Conservation (phyloP, 2,888 invertebrate species). For the Euplexia lucipara region DNA sequence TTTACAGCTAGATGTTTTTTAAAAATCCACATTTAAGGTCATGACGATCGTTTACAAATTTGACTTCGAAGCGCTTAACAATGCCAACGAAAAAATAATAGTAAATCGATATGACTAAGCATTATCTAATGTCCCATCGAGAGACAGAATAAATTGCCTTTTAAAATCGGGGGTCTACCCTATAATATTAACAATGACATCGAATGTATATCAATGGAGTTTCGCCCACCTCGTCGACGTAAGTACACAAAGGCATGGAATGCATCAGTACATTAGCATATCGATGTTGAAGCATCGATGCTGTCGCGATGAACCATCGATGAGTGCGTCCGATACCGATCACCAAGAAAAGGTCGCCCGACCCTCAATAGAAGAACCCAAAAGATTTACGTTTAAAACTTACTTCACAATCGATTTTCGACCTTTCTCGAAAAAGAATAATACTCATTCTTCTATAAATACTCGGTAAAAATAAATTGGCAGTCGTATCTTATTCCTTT, state of each 20-base stretch:
- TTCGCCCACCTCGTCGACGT: constrained; percentile 90
- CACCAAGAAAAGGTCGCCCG: constrained; percentile 83
- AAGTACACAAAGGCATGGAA: constrained; percentile 87
- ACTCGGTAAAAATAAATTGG: constrained; percentile 61
- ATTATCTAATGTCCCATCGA: constrained; percentile 84
- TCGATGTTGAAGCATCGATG: constrained; percentile 82
- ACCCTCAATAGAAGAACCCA: constrained; percentile 75
- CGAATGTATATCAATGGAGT: constrained; percentile 87
- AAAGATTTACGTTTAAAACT: constrained; percentile 54
- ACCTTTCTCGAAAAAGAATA: constrained; percentile 64
- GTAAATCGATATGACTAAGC: constrained; percentile 78
- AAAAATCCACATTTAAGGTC: constrained; percentile 60
- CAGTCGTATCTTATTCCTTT: constrained; percentile 78
- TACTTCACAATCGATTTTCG: constrained; percentile 61
- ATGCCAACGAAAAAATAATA: constrained; percentile 66
- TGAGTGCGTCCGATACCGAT: constrained; percentile 84
- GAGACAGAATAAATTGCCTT: constrained; percentile 85
- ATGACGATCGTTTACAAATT: constrained; percentile 66
- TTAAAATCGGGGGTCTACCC: constrained; percentile 84
- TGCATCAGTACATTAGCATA: constrained; percentile 85
- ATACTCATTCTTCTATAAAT: constrained; percentile 37
- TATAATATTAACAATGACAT: constrained; percentile 87
- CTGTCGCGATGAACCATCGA: constrained; percentile 85
- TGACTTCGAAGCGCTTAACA: constrained; percentile 65
- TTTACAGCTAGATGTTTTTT: constrained; percentile 35